Evolutionary conservation across 1,140 invertebrate genomes (phyloP).

Genomic region (Pogonomyrmex californicus): DNA sequence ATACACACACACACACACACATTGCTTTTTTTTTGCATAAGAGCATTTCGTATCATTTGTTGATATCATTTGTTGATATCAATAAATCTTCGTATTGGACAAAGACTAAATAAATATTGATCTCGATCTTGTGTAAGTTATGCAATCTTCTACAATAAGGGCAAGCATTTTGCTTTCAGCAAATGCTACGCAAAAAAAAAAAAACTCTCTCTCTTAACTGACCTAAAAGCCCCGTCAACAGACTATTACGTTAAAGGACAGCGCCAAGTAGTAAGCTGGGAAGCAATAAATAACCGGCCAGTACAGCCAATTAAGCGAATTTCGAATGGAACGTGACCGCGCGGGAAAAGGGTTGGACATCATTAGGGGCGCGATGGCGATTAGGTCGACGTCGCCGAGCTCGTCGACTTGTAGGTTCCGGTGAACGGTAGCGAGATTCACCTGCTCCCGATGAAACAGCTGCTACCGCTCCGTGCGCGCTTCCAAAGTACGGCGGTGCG

Average conservation of each 20-base stretch:
- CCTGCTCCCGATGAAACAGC: slow-evolving; percentile 74
- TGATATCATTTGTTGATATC: not conserved
- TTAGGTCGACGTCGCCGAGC: slow-evolving; percentile 70
- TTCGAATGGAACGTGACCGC: slow-evolving; percentile 61
- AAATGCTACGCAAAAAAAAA: not conserved
- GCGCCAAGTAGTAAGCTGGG: not conserved
- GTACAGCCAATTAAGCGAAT: slow-evolving; percentile 79
- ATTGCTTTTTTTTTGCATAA: too few species aligned
- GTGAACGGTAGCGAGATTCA: slow-evolving; percentile 57
- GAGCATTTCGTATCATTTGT: not conserved
- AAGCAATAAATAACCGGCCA: slow-evolving; percentile 75
- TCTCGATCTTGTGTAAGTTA: not conserved
- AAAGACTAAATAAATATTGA: not conserved
- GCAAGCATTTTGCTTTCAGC: not conserved
- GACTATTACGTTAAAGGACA: slow-evolving; percentile 46
- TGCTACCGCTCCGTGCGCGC: slow-evolving; percentile 72
- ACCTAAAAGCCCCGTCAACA: slow-evolving; percentile 48
- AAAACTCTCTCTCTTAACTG: not conserved
- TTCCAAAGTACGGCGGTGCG: slow-evolving; percentile 22
- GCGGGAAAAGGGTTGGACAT: slow-evolving; percentile 67
- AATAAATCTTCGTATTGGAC: not conserved
- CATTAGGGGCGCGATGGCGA: slow-evolving; percentile 79
- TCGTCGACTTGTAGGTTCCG: slow-evolving; percentile 12
- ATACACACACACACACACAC: too few species aligned
- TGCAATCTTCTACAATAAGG: not conserved